Evolutionary conservation across 2,797 vertebrate species (phyloP).

Genomic region (Otolemur crassicaudatus): DNA sequence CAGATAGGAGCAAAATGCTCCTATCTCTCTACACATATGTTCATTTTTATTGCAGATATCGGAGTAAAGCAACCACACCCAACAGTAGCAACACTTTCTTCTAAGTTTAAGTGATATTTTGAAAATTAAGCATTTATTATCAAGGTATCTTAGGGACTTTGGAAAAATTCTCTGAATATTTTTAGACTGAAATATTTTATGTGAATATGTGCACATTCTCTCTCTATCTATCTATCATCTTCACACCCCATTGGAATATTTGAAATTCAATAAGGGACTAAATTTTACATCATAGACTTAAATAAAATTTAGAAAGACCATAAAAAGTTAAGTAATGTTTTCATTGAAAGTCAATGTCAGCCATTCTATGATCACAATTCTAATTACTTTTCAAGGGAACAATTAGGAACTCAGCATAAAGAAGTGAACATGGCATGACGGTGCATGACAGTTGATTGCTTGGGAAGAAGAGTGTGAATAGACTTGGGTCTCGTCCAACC

Average conservation of each 20-base stretch:
- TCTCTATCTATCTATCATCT: not conserved
- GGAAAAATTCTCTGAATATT: not conserved
- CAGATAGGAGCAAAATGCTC: not conserved
- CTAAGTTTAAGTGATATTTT: not conserved
- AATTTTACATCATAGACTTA: conserved; percentile 73
- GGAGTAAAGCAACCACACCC: not conserved
- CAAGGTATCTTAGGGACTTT: not conserved
- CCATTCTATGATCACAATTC: conserved; percentile 69
- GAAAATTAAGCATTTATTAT: not conserved
- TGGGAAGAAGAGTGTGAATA: conserved; percentile 75
- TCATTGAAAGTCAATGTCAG: conserved; percentile 81
- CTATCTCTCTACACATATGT: not conserved
- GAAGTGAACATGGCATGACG: conserved; percentile 71
- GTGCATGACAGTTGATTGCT: conserved; percentile 61
- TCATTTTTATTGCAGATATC: not conserved
- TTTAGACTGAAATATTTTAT: conserved; percentile 19
- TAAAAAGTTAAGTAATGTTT: not conserved
- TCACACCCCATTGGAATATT: not conserved
- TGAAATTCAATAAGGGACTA: conserved; percentile 73
- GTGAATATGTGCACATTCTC: not conserved
- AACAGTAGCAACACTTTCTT: not conserved
- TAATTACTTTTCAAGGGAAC: conserved; percentile 74
- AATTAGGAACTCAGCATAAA: conserved; percentile 66
- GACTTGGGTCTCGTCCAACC: conserved; percentile 56
- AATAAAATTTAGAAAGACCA: conserved; percentile 58